Evolutionary conservation across 2,797 vertebrate genomes (phyloP), one percentile per base, ranked within the genome.

Genomic region (Steatocranus sp.): DNA sequence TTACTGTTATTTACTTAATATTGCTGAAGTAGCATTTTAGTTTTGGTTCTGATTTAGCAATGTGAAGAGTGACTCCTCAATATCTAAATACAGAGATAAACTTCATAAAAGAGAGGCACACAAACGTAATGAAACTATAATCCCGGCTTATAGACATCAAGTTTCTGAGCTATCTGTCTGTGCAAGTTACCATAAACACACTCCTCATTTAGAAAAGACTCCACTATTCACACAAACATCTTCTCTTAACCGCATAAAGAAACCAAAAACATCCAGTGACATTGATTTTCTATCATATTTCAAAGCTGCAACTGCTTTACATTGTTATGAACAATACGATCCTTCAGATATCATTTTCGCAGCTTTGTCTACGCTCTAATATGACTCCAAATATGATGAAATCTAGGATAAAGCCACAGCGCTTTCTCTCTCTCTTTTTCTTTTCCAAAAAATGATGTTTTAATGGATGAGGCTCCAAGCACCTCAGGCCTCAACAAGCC

Each of bases 261-360:
- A 88, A 81, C 53, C 68, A 17, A 85, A 88, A 85, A 73, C 78
- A 85, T 83, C 70, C 78, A 82, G 34, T 36, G 36, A 49, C 78
- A 90, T 86, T 85, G 88, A 86, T 88, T 88, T 88, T 77, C 12
- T 86, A 79, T 86, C 48, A 32, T 25, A 80, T 86, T 86, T 88
- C 83, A 84, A 80, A 87, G 36, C 76, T 83, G 78, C 81, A 87
- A 36, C 82, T 68, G 74, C 82, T 87, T 87, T 49, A 78, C 74
- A 83, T 86, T 76, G 75, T 85, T 79, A 80, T 17, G 2, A 43
- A 70, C 74, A 32, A 77, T 70, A 76, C 11, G n/a, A 80, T 74
- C 86, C 83, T 38, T 48, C n/a, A 78, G 61, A 82, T 82, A 78
- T 85, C 68, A 34, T 63, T 76, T 84, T 70, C 78, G 20, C 38